A percentile compares a stretch with the other conserved stretches of the same genome.
phyloP scores from a whole-genome alignment of 2,888 invertebrate genomes.

The Microplitis manilae region DNA sequence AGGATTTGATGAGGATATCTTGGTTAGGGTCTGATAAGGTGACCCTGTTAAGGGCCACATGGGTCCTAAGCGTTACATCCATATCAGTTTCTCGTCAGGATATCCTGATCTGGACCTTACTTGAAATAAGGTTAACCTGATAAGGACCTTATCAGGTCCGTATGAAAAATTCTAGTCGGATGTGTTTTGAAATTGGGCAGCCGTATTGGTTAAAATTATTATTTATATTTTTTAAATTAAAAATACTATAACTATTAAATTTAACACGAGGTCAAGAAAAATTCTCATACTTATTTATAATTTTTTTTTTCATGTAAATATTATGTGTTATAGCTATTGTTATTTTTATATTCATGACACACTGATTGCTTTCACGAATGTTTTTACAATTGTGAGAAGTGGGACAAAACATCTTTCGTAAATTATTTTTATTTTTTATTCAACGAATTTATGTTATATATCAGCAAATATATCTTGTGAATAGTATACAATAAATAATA shows the following conservation, averaged over 20 bases:
- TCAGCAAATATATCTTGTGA: slow-evolving; percentile 2
- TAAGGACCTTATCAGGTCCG: too few species aligned
- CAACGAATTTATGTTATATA: neutral
- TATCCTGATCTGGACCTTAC: too few species aligned
- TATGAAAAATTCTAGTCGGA: too few species aligned
- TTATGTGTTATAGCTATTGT: neutral
- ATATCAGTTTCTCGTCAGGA: too few species aligned
- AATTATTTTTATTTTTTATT: slow-evolving; percentile 8
- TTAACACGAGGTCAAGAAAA: slow-evolving; percentile 17
- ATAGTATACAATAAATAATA: neutral
- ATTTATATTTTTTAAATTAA: neutral
- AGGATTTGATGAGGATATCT: too few species aligned
- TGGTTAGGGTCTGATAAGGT: too few species aligned
- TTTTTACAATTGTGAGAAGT: slow-evolving; percentile 28
- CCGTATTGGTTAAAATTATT: too few species aligned
- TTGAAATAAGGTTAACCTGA: too few species aligned
- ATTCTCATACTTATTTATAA: slow-evolving; percentile 23
- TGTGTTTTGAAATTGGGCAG: too few species aligned
- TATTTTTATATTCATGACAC: neutral
- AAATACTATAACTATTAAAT: neutral
- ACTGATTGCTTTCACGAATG: neutral
- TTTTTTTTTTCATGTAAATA: slow-evolving; percentile 16
- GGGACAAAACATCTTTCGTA: slow-evolving; percentile 22
- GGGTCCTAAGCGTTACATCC: too few species aligned
- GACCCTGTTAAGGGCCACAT: too few species aligned